Base-by-base conservation (phyloP, 1,140 invertebrate species). In the Nasonia longicornis region DNA sequence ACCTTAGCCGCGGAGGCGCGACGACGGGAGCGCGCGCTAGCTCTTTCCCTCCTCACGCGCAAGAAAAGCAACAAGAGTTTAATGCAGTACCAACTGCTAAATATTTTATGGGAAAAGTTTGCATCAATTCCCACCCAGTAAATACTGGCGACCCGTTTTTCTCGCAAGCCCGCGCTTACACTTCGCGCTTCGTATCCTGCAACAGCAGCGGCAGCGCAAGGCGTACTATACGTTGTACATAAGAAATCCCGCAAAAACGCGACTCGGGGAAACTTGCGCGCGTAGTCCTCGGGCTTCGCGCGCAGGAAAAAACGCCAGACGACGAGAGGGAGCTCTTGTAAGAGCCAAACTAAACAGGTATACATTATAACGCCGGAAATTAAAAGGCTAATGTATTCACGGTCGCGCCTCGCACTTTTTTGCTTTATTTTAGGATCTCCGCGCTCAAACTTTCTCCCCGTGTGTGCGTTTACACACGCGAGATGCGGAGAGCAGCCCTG, bases 311-410 rank as follows among this genome's bases (percentile, higher is more conserved):
- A 64, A 63, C 20, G 66, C 31, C 31, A 76, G n/a, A 12, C n/a
- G 72, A 3, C 4, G 42, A n/a, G 29, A 74, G 29, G 72, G 45
- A 31, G 6, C 35, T 77, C 16, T 45, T 77, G 75, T 42, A 77
- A 63, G 66, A 52, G 2, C 63, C 31, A 67, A 67, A 77, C 48
- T 42, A 42, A 77, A 77, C n/a, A 52, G 66, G 16, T 31, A 29
- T 58, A 52, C 31, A 35, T 35, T 78, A 38, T 78, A 38, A 63
- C 29, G 45, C 69, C 45, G 77, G 29, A 72, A 79, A 79, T 79
- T 79, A 79, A 79, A 79, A 72, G 77, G 52, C 48, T 72, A 70
- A 69, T 77, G 66, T 69, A 79, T 67, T 79, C 77, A 42, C 67
- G 52, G 42, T 77, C 42, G 38, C 76, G 38, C 31, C 66, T 69